phyloP scores from a whole-genome alignment of 2,888 invertebrate genomes.

The Poecilus cupreus region DNA sequence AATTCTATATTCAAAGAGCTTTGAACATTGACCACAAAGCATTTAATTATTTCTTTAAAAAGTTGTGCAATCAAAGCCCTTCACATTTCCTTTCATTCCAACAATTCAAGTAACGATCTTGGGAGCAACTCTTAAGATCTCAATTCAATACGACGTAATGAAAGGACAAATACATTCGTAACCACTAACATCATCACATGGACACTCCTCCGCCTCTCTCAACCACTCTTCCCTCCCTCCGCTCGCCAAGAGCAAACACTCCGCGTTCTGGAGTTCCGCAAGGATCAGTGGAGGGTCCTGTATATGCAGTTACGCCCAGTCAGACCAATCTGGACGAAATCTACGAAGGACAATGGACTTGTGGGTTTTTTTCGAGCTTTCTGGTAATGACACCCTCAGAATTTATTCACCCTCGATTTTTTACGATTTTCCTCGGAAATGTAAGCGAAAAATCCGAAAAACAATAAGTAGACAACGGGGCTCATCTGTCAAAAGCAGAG shows the following conservation, averaged over 20 bases:
- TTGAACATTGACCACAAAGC: no score
- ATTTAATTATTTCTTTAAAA: no score
- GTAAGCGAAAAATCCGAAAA: conserved; percentile 38
- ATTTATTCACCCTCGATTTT: conserved; percentile 56
- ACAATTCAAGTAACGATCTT: background rate
- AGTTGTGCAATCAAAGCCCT: background rate
- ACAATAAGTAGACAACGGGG: conserved; percentile 31
- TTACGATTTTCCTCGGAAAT: conserved; percentile 43
- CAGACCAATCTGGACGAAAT: background rate
- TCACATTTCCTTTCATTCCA: background rate
- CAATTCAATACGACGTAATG: background rate
- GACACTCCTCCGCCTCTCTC: background rate
- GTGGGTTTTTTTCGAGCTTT: conserved; percentile 37
- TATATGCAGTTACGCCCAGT: background rate
- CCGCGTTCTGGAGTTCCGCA: background rate
- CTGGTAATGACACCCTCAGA: conserved; percentile 54
- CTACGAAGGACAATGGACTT: conserved; percentile 27
- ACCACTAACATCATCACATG: background rate
- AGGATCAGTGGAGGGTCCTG: conserved; percentile 5
- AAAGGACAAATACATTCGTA: background rate
- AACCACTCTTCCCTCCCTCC: background rate
- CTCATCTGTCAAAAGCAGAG: conserved; percentile 31
- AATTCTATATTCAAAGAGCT: no score
- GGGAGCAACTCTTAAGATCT: background rate
- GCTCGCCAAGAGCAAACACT: background rate